phyloP scores from a whole-genome alignment of 2,888 invertebrate genomes.

The Lithophane semibrunnea region DNA sequence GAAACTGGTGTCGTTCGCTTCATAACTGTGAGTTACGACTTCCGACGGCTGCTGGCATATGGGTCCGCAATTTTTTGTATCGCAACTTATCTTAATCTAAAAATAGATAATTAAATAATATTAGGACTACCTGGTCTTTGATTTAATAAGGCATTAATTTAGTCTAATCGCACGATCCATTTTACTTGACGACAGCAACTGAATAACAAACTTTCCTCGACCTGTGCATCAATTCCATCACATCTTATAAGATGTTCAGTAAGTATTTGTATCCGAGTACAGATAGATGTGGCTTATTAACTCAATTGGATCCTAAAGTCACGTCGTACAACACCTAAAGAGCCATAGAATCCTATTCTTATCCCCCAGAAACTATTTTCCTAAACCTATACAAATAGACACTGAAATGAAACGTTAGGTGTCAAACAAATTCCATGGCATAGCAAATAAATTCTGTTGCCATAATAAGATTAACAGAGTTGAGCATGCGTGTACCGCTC shows the following conservation, averaged over 20 bases:
- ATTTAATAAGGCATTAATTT: slow-evolving; percentile 4
- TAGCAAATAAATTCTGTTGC: slow-evolving; percentile 87
- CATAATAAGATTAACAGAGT: slow-evolving; percentile 89
- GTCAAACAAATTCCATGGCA: slow-evolving; percentile 85
- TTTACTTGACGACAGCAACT: slow-evolving; percentile 6
- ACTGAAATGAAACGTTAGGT: slow-evolving; percentile 80
- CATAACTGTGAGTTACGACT: slow-evolving; percentile 91
- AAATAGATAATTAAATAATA: slow-evolving; percentile 75
- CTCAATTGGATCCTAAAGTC: slow-evolving; percentile 3
- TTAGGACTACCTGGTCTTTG: slow-evolving; percentile 54
- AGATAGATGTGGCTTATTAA: neutral
- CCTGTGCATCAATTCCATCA: neutral
- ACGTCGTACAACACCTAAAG: slow-evolving; percentile 16
- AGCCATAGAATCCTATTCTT: slow-evolving; percentile 45
- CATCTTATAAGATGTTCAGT: neutral
- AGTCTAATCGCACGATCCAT: neutral
- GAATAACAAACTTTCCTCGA: neutral
- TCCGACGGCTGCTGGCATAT: slow-evolving; percentile 89
- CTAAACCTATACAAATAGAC: slow-evolving; percentile 65
- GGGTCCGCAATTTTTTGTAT: slow-evolving; percentile 87
- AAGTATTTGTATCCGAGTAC: neutral
- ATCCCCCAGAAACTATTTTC: slow-evolving; percentile 58
- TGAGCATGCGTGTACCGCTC: slow-evolving; percentile 79
- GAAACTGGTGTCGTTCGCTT: slow-evolving; percentile 90
- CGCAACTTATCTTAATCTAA: slow-evolving; percentile 72